Evolutionary conservation across 2,797 vertebrate genomes (phyloP), one percentile per base, ranked within the genome.

Genomic region (Simalia tracyae): DNA sequence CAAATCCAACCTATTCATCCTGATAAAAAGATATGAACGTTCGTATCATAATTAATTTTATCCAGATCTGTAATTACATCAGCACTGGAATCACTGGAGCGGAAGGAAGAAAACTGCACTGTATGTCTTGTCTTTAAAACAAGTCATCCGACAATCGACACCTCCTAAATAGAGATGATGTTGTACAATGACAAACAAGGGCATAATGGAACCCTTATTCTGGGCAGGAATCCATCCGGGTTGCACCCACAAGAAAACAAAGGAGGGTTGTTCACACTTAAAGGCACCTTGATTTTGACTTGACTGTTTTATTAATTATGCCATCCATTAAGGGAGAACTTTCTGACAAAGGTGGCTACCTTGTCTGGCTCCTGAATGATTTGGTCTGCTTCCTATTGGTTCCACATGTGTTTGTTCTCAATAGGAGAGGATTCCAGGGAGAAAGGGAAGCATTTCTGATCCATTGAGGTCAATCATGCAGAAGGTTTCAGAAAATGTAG

Each of bases 371-470:
- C 95, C 97, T 97, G 96, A 97, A 97, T 94, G 97, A 96, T 94
- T 96, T 96, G 93, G 96, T 97, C 98, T 98, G 97, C 97, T 97
- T 98, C 96, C 97, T 98, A 97, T 98, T 97, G 97, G 98, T 98
- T 98, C 97, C 98, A 98, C 97, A 98, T 98, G 97, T 98, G 98
- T 98, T 98, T 97, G 97, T 97, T 97, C 97, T 98, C 97, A 97
- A 97, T 96, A 96, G 97, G 96, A 95, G 96, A 94, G 97, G 97
- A 98, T 98, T 98, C 97, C 97, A 97, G 96, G 94, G 93, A 97
- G 97, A 98, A 97, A 97, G 98, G 97, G 97, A 98, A 97, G 97
- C 97, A 93, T 97, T 98, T 96, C 97, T 97, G 97, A 98, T 98
- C 96, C 96, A 98, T 98, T 98, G 97, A 94, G 97, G 97, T 97